Base-by-base conservation (phyloP, 1,140 invertebrate genomes). In the Caerostris darwini region DNA sequence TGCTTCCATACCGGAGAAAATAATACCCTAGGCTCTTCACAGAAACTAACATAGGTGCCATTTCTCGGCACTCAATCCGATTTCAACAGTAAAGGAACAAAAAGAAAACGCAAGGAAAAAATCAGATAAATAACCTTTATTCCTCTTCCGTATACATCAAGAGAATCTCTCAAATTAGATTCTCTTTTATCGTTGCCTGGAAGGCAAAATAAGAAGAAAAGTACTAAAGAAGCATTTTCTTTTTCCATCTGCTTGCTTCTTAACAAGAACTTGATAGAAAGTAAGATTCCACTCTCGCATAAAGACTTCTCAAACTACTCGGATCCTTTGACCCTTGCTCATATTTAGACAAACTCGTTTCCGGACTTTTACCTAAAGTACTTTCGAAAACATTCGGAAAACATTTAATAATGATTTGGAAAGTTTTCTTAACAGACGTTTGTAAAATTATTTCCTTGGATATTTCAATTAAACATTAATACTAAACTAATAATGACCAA, bases 71-170 rank as follows among this genome's bases (percentile, higher is more conserved):
- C 34, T 77, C 34, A 77, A 77, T 77, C 71, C 71, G 34, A 77
- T 77, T 77, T 77, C 71, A 50, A 50, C 34, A 71, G 34, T 7
- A 34, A 71, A 71, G 19, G 3, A 71, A 71, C 3, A 50, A 77
- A 77, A 5, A 12, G 71, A 34, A 77, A 77, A 77, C 34, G 34
- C 50, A 50, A 77, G 53, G 12, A 77, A 34, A 77, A 77, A 77
- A 77, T 77, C 69, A 77, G 69, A 77, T 77, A 77, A 77, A 77
- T 77, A 77, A 77, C 34, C 71, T 77, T 77, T 77, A 77, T 50
- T 77, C 34, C 50, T 77, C 34, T 77, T 50, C 71, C 34, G 71
- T 50, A 77, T 77, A 50, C 71, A 77, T 77, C 71, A 77, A 77
- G 71, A 77, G 71, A 77, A 12, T 77, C 53, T 77, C 71, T 77